Evolutionary conservation across 2,797 vertebrate species (phyloP).

Genomic region (Anolis apletophallus): DNA sequence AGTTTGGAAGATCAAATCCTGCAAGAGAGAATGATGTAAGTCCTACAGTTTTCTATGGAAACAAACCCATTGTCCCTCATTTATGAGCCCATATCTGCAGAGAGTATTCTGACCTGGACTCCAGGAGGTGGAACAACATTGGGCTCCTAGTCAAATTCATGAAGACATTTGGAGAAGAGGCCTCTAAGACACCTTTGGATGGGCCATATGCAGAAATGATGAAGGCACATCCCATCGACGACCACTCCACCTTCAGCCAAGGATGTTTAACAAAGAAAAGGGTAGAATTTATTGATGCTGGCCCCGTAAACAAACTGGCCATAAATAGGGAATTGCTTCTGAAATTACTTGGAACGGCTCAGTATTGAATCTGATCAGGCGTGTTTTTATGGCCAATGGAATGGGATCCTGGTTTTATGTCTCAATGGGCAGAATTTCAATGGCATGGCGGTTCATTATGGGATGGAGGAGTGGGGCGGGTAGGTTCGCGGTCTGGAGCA

Average conservation of each 20-base stretch:
- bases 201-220: not conserved
- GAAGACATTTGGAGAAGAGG: not conserved
- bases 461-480: not conserved
- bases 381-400: slow-evolving; percentile 57
- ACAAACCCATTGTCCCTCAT: not conserved
- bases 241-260: not conserved
- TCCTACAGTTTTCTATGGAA: not conserved
- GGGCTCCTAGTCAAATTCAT: not conserved
- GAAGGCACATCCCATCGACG: no score
- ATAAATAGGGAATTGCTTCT: slow-evolving; percentile 61
- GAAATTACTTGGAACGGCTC: slow-evolving; percentile 53
- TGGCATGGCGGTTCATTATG: slow-evolving; percentile 23
- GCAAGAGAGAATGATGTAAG: not conserved
- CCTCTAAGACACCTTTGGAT: not conserved
- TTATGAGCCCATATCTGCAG: no score
- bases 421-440: slow-evolving; percentile 44
- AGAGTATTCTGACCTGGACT: not conserved
- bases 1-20: not conserved
- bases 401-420: slow-evolving; percentile 54
- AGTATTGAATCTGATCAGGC: slow-evolving; percentile 61
- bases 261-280: slow-evolving; percentile 25
- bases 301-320: slow-evolving; percentile 59
- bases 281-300: slow-evolving; percentile 48
- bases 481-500: no score
- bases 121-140: no score